phyloP scores from a whole-genome alignment of 2,888 invertebrate species.

The Antheraea assamensis region DNA sequence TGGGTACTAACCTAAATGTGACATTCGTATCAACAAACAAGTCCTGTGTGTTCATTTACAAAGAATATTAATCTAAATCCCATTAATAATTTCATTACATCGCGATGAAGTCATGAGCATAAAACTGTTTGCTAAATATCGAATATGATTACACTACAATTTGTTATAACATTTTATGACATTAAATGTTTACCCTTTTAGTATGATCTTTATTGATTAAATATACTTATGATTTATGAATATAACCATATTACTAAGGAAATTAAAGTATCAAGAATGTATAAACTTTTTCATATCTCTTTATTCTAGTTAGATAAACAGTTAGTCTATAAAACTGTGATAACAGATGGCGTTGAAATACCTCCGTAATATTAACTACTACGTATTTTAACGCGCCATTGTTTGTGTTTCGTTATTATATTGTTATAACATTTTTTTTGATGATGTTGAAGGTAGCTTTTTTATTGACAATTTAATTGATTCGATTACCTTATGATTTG shows the following conservation, averaged over 20 bases:
- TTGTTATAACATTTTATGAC: not conserved
- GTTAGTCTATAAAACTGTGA: no score
- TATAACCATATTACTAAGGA: no score
- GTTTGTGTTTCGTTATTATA: no score
- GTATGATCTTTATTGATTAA: not conserved
- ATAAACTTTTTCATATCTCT: no score
- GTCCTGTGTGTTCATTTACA: not conserved
- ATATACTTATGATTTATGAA: not conserved
- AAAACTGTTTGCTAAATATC: constrained; percentile 7
- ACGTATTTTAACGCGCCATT: no score
- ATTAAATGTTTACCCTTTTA: not conserved
- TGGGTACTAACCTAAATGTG: no score
- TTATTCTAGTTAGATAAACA: no score
- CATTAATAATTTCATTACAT: not conserved
- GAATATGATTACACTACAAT: not conserved
- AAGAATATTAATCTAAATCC: not conserved
- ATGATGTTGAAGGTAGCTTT: no score
- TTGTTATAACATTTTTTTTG: no score
- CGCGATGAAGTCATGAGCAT: not conserved
- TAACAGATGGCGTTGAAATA: no score
- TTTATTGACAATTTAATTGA: not conserved
- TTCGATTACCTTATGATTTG: not conserved
- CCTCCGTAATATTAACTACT: no score
- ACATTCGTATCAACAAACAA: not conserved
- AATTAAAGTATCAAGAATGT: no score